phyloP scores from a whole-genome alignment of 2,888 invertebrate species.

The Dicycla oo region DNA sequence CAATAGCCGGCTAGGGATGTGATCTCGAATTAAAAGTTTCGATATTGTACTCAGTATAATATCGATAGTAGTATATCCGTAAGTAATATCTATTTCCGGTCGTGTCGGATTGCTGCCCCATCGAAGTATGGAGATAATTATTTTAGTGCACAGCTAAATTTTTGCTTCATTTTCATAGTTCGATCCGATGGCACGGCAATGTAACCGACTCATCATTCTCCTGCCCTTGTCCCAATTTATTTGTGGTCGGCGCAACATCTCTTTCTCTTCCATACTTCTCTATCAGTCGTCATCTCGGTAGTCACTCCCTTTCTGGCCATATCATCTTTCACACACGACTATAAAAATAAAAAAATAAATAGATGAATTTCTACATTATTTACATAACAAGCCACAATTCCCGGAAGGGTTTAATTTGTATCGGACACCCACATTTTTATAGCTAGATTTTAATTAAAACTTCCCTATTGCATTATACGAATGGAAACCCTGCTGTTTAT shows the following conservation, averaged over 20 bases:
- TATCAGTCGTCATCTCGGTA: too few relatives aligned
- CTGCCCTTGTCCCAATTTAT: too few relatives aligned
- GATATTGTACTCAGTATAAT: conserved; percentile 2
- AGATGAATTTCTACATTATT: background rate
- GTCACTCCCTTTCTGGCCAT: too few relatives aligned
- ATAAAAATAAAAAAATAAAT: too few relatives aligned
- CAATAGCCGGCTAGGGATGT: conserved; percentile 18
- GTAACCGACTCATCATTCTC: too few relatives aligned
- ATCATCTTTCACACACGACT: too few relatives aligned
- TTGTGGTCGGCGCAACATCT: too few relatives aligned
- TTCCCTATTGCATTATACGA: too few relatives aligned
- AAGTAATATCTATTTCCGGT: background rate
- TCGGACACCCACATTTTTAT: background rate
- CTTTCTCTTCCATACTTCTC: too few relatives aligned
- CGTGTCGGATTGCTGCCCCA: background rate
- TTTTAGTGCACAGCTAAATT: background rate
- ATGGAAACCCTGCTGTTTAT: too few relatives aligned
- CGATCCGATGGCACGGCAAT: background rate
- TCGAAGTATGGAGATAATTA: background rate
- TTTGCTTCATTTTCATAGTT: background rate
- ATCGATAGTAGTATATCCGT: background rate
- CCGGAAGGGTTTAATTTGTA: background rate
- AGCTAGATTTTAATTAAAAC: too few relatives aligned
- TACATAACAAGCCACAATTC: background rate
- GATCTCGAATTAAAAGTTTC: conserved; percentile 13